These are phyloP conservation scores for Xenops minutus DNA, from an alignment of 2,797 vertebrate genomes.

Conservation along the genomic window DNA sequence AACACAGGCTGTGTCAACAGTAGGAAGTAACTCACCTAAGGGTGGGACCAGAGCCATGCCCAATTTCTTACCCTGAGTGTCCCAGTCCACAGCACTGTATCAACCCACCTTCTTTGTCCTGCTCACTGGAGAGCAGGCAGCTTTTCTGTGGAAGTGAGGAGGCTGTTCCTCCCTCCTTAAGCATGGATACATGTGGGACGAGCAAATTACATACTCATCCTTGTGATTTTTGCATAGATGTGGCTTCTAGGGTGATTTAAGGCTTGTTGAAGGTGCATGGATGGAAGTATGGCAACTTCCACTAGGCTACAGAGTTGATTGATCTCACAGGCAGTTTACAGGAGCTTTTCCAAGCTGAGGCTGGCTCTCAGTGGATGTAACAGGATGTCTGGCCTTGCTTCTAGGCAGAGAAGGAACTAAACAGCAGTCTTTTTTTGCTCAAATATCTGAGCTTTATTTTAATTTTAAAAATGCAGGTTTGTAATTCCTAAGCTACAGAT, in stretches of 20 bases:
- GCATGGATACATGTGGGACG: fast-evolving
- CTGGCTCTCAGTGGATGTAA: background rate
- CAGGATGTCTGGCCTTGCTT: background rate
- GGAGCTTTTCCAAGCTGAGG: background rate
- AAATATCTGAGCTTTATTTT: background rate
- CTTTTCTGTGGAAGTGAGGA: background rate
- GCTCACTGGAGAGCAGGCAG: background rate
- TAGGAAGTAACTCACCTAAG: background rate
- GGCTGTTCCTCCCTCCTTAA: background rate
- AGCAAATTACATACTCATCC: background rate
- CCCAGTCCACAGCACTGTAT: background rate
- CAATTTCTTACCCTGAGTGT: background rate
- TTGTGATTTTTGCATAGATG: background rate
- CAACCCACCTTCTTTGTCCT: background rate
- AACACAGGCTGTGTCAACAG: background rate
- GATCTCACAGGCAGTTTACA: background rate
- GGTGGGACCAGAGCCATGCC: background rate
- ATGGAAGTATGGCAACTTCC: background rate
- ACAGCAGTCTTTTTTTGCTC: background rate
- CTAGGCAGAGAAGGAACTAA: background rate
- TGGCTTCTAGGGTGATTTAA: background rate
- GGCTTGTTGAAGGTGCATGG: background rate
- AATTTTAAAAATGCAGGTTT: background rate
- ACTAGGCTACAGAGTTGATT: background rate
- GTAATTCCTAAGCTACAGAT: background rate